Conservation (phyloP, 2,888 invertebrate species). For the Pemphredon lugubris region DNA sequence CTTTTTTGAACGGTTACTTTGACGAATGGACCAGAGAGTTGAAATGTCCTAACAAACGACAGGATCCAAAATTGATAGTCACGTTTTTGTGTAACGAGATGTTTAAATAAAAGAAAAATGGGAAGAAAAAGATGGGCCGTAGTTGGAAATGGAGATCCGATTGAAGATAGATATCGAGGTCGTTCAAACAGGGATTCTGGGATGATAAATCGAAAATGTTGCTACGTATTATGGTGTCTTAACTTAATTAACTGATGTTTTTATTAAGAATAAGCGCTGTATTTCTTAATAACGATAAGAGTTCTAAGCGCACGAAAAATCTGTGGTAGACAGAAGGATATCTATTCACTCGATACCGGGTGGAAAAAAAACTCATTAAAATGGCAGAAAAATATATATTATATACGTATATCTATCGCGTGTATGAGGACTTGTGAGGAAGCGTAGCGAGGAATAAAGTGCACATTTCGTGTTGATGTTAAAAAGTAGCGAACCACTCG, state of each 20-base stretch:
- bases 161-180: background rate
- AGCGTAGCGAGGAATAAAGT: constrained; percentile 34
- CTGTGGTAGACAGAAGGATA: constrained; percentile 61
- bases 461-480: constrained; percentile 50
- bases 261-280: constrained; percentile 56
- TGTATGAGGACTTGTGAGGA: constrained; percentile 29
- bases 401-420: constrained; percentile 44
- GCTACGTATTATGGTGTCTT: constrained; percentile 79
- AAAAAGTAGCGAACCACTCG: constrained; percentile 39
- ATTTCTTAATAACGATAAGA: constrained; percentile 62
- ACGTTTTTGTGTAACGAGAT: constrained; percentile 11
- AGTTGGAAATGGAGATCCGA: background rate
- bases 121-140: too few relatives aligned
- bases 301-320: constrained; percentile 55
- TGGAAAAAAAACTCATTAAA: constrained; percentile 40
- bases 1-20: constrained; percentile 5
- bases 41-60: constrained; percentile 21
- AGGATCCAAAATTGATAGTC: constrained; percentile 18
- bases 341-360: constrained; percentile 68
- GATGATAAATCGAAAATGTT: constrained; percentile 63
- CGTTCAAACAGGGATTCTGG: background rate
- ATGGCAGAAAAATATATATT: constrained; percentile 32
- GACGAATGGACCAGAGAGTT: constrained; percentile 34
- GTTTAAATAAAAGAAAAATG: background rate
- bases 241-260: constrained; percentile 75